phyloP scores from a whole-genome alignment of 2,888 invertebrate genomes.

The Dysmachus trigonus region DNA sequence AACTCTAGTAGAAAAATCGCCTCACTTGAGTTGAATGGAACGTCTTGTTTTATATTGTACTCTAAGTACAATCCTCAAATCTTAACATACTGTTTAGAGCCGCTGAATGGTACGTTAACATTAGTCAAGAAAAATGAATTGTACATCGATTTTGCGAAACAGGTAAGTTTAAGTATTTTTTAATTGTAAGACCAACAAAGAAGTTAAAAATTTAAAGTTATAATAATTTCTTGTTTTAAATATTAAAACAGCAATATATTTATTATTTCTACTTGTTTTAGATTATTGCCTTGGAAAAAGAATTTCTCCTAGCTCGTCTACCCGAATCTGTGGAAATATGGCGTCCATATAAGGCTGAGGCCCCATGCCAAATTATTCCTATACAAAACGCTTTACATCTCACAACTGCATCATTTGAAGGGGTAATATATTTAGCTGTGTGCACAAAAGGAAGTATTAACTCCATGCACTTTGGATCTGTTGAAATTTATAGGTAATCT shows the following conservation, averaged over 20 bases:
- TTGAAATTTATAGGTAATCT: slow-evolving; percentile 59
- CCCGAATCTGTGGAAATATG: slow-evolving; percentile 54
- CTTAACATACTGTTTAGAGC: not conserved
- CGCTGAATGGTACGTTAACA: not conserved
- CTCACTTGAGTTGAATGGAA: not conserved
- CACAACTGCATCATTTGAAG: slow-evolving; percentile 47
- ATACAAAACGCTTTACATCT: slow-evolving; percentile 54
- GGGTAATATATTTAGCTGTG: slow-evolving; percentile 54
- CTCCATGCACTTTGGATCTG: slow-evolving; percentile 52
- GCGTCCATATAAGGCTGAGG: slow-evolving; percentile 48
- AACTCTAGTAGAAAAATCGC: slow-evolving; percentile 39
- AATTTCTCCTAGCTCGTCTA: slow-evolving; percentile 50
- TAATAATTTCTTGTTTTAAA: too few species aligned
- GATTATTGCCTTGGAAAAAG: slow-evolving; percentile 49
- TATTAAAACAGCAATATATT: too few species aligned
- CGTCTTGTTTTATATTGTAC: slow-evolving; percentile 3
- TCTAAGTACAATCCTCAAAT: slow-evolving; percentile 20
- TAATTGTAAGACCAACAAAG: too few species aligned
- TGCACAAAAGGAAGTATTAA: slow-evolving; percentile 50
- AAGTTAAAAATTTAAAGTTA: too few species aligned
- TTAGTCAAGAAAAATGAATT: not conserved
- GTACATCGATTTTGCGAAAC: not conserved
- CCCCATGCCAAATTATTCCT: slow-evolving; percentile 49
- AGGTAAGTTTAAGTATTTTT: too few species aligned
- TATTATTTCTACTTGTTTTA: slow-evolving; percentile 34